phyloP scores from a whole-genome alignment of 2,888 invertebrate species.

The Noctua janthe region DNA sequence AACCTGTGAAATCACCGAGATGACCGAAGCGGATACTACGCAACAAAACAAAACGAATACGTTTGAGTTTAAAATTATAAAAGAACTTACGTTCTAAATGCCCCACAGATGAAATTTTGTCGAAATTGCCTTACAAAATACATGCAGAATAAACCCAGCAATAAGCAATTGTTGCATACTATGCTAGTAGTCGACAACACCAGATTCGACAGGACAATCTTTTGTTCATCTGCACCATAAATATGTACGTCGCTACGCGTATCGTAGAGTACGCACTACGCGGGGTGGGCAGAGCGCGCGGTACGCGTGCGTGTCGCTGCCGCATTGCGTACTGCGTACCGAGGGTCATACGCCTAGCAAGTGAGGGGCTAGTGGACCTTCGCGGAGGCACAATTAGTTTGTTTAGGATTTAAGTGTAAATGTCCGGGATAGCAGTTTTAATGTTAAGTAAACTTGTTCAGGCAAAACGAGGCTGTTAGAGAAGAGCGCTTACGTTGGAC shows the following conservation, averaged over 20 bases:
- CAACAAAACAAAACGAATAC: background rate
- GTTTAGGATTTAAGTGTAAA: conserved; percentile 50
- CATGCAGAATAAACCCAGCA: background rate
- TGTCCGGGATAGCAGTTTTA: conserved; percentile 42
- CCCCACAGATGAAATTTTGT: background rate
- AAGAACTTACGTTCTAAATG: background rate
- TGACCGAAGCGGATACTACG: background rate
- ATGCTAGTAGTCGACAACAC: background rate
- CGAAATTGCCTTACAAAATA: background rate
- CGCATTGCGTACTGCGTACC: conserved; percentile 48
- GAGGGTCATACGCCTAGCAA: background rate
- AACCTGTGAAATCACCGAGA: no score
- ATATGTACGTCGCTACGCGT: background rate
- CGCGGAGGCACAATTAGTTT: conserved; percentile 16
- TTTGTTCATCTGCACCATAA: background rate
- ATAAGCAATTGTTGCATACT: no score
- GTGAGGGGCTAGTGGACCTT: background rate
- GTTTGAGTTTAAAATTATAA: background rate
- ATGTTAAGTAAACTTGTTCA: conserved; percentile 36
- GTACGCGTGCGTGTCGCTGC: conserved; percentile 44
- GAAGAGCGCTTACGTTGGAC: conserved; percentile 1
- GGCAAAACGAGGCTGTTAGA: conserved; percentile 3
- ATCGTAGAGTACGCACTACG: background rate
- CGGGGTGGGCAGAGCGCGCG: conserved; percentile 33
- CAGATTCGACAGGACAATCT: background rate